Conservation (phyloP, 2,888 invertebrate species). For the Chrysomela aeneicollis region DNA sequence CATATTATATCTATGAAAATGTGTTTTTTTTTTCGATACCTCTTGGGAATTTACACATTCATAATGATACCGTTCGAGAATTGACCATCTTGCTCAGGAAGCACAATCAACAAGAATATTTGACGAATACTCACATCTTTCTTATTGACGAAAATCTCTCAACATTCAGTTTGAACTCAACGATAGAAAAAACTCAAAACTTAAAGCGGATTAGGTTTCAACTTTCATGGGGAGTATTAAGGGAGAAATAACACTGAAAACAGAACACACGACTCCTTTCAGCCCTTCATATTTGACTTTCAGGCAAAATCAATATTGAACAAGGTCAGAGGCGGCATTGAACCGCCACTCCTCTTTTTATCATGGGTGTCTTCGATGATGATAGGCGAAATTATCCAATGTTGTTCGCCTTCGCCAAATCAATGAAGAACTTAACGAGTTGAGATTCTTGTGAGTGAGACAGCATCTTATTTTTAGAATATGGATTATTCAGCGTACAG, state of each 20-base stretch:
- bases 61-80: neutral
- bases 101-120: neutral
- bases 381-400: conserved; percentile 24
- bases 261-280: conserved; percentile 42
- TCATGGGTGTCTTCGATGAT: conserved; percentile 25
- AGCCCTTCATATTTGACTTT: conserved; percentile 45
- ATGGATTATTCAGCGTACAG: neutral
- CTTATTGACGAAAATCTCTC: conserved; percentile 25
- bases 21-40: neutral
- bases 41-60: neutral
- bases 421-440: conserved; percentile 11
- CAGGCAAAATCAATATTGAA: conserved; percentile 54
- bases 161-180: conserved; percentile 26
- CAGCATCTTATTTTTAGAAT: conserved; percentile 23
- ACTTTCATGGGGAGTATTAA: conserved; percentile 33
- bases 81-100: neutral
- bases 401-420: conserved; percentile 15
- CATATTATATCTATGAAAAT: neutral
- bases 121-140: conserved; percentile 29
- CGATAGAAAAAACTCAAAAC: conserved; percentile 31
- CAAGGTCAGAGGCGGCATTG: conserved; percentile 48
- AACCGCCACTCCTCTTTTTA: conserved; percentile 45
- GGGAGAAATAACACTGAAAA: conserved; percentile 42
- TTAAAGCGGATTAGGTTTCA: conserved; percentile 29
- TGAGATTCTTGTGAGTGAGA: conserved; percentile 12